Evolutionary conservation across 2,113 vertebrate genomes (phyloP).

Genomic region (Regulus satrapa): DNA sequence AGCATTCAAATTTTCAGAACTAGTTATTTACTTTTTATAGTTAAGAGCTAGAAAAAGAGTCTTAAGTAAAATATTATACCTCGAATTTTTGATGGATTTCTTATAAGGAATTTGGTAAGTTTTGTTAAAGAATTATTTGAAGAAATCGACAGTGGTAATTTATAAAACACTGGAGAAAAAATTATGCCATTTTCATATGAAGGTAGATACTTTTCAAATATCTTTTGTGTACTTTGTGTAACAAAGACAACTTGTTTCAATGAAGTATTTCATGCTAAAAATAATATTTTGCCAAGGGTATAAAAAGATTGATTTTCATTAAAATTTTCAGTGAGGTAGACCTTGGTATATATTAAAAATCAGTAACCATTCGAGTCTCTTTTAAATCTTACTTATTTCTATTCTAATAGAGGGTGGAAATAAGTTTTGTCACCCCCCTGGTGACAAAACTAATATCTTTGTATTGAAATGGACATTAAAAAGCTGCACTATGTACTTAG

Average conservation of each 20-base stretch:
- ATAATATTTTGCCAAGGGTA: not conserved
- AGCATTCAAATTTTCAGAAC: not conserved
- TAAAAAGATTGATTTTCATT: not conserved
- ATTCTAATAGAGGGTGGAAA: not conserved
- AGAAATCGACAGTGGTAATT: not conserved
- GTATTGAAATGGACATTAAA: not conserved
- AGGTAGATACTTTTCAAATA: not conserved
- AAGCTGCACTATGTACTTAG: not conserved
- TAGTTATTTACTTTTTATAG: not conserved
- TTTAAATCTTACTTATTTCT: conserved; percentile 1
- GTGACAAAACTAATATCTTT: not conserved
- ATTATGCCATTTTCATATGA: not conserved
- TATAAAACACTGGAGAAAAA: not conserved
- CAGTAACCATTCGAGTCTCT: not conserved
- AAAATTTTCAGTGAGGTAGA: not conserved
- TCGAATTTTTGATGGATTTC: not conserved
- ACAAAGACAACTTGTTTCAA: not conserved
- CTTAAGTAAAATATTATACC: not conserved
- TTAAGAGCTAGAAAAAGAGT: not conserved
- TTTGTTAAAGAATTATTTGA: not conserved
- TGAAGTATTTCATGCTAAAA: not conserved
- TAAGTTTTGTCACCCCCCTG: not conserved
- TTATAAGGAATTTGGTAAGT: not conserved
- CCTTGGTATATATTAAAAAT: not conserved
- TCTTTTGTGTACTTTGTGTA: not conserved